Evolutionary conservation across 2,888 invertebrate species (phyloP).

Genomic region (Cephus rjabovi): DNA sequence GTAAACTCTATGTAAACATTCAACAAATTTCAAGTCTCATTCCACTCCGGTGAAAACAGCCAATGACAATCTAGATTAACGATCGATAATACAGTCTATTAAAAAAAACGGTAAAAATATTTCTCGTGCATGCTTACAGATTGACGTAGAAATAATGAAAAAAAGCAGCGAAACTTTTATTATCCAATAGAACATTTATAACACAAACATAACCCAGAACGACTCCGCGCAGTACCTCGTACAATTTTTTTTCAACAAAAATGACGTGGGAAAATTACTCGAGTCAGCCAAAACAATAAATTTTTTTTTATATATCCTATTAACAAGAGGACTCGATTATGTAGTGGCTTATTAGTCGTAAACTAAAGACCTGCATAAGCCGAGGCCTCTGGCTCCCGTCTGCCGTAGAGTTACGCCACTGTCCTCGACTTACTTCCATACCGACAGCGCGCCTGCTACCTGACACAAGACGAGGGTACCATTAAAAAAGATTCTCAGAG

Average conservation of each 20-base stretch:
- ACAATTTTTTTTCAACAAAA: neutral
- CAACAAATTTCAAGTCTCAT: too few relatives aligned
- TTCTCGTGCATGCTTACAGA: neutral
- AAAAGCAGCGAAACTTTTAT: neutral
- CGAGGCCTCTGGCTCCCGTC: neutral
- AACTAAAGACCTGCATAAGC: neutral
- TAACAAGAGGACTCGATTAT: neutral
- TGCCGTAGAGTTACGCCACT: neutral
- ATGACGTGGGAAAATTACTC: neutral
- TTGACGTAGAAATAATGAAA: neutral
- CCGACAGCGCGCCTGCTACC: neutral
- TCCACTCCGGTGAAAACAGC: too few relatives aligned
- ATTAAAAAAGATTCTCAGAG: neutral
- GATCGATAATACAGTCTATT: neutral
- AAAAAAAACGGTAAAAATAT: neutral
- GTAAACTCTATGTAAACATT: too few relatives aligned
- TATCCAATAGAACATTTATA: neutral
- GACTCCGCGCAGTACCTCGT: neutral
- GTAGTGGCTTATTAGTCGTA: neutral
- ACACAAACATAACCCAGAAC: neutral
- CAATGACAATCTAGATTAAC: too few relatives aligned
- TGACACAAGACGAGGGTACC: neutral
- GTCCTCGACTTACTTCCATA: neutral
- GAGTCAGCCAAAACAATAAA: neutral
- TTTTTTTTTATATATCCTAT: neutral